Evolutionary conservation across 1,140 invertebrate genomes (phyloP).

Genomic region (Lasaia peninsularis): DNA sequence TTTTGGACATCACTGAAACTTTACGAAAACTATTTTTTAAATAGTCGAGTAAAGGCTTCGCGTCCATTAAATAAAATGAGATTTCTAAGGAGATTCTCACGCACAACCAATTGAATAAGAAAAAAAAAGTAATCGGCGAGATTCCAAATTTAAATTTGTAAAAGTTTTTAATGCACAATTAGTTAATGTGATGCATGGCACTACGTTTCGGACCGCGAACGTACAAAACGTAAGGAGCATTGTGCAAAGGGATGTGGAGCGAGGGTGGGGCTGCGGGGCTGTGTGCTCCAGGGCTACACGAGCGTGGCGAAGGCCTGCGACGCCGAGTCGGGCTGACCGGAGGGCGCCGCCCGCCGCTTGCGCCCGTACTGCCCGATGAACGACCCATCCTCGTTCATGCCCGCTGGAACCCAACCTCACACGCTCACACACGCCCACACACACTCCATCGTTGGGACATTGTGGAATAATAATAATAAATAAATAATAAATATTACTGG

Average conservation of each 20-base stretch:
- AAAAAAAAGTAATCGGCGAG: slow-evolving; percentile 14
- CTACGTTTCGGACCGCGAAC: slow-evolving; percentile 31
- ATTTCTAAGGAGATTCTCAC: slow-evolving; percentile 31
- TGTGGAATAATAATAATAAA: no score
- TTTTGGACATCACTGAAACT: slow-evolving; percentile 29
- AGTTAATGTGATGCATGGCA: slow-evolving; percentile 45
- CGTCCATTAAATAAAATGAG: slow-evolving; percentile 29
- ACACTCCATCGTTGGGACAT: no score
- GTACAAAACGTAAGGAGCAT: slow-evolving; percentile 22
- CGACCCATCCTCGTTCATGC: slow-evolving; percentile 98
- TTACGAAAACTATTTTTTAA: slow-evolving; percentile 63
- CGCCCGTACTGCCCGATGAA: slow-evolving; percentile 97
- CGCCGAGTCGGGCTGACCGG: slow-evolving; percentile 81
- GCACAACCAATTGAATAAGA: slow-evolving; percentile 34
- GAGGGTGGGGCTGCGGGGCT: slow-evolving; percentile 1
- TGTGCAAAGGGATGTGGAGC: slow-evolving; percentile 12
- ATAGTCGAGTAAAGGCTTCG: slow-evolving; percentile 64
- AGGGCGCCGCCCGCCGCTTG: slow-evolving; percentile 79
- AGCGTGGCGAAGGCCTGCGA: slow-evolving; percentile 88
- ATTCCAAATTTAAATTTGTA: background rate
- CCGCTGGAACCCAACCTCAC: slow-evolving; percentile 77
- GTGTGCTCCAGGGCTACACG: slow-evolving; percentile 81
- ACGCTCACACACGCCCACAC: slow-evolving; percentile 10
- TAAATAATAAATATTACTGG: no score
- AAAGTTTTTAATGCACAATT: background rate